Evolutionary conservation across 2,888 invertebrate species (phyloP), one percentile per base, ranked within the genome.

Genomic region (Polydrusus pterygomalis): DNA sequence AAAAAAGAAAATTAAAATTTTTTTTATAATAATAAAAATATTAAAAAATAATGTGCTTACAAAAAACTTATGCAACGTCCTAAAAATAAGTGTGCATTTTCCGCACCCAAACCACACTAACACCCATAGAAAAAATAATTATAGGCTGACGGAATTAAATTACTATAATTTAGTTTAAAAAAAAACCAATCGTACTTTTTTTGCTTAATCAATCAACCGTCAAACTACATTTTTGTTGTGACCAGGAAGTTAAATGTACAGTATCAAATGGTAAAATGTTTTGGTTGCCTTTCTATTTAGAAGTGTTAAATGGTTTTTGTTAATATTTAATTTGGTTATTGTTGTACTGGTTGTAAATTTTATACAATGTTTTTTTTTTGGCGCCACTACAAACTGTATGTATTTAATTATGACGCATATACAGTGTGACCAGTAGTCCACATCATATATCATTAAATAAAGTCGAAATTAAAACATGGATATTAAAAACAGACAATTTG

Each of bases 221-320:
- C 69, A 69, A 58, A 58, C 58, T 58, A 18, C 58, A 69, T 8
- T n/a, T n/a, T 58, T 56, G 34, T 30, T 45, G 43, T 18, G 9
- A 69, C 69, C 58, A 69, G 69, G 69, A 69, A 69, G 69, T 49
- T 20, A 45, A n/a, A 34, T 10, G 1, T 10, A 17, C 8, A 9
- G 47, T 25, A 8, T 51, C 18, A 51, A 25, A 9, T 6, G 13
- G 20, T 10, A 40, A 10, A n/a, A 5, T 25, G 17, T 56, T 7
- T 56, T 54, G n/a, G 43, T 15, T 51, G 51, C 69, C 69, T 69
- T 69, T 58, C 69, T 30, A 69, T 60, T 58, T 60, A 58, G 60
- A 56, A n/a, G 43, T 51, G 56, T 20, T 69, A 20, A 43, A 18
- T 17, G 15, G 15, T 51, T 54, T 51, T 9, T 25, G 11, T 51